A percentile compares a stretch with the other conserved stretches of the same genome.
phyloP scores from a whole-genome alignment of 2,113 vertebrate genomes.

The Glaucidium brasilianum region DNA sequence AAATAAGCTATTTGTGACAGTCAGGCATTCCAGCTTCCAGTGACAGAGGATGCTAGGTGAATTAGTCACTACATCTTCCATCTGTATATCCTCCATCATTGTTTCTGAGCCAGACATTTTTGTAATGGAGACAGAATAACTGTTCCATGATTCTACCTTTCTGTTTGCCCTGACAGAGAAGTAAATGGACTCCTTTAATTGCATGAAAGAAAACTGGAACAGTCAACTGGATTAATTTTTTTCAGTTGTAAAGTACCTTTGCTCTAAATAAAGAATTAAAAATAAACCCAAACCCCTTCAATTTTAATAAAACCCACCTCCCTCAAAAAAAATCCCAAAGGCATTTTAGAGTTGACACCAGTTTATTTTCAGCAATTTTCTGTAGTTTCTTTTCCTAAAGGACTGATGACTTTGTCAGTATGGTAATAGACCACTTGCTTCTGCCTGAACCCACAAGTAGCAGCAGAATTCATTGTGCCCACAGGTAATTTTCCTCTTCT shows the following conservation, averaged over 20 bases:
- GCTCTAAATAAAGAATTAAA: not conserved
- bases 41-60: not conserved
- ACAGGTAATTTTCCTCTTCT: slow-evolving; percentile 41
- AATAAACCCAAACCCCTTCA: not conserved
- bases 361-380: not conserved
- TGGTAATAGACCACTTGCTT: not conserved
- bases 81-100: not conserved
- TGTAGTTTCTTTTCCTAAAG: not conserved
- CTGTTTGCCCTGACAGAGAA: not conserved
- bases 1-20: not conserved
- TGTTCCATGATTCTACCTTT: not conserved
- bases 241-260: not conserved
- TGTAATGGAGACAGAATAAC: not conserved
- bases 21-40: not conserved
- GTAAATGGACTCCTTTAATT: not conserved
- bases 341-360: not conserved
- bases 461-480: slow-evolving; percentile 13
- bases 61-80: slow-evolving; percentile 24
- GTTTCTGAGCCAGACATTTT: not conserved
- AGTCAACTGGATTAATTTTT: not conserved
- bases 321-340: accelerated
- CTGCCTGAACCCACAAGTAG: not conserved
- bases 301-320: not conserved
- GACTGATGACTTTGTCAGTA: not conserved
- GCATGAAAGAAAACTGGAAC: not conserved